phyloP scores from a whole-genome alignment of 2,797 vertebrate genomes.

The Hypotaenidia okinawae region DNA sequence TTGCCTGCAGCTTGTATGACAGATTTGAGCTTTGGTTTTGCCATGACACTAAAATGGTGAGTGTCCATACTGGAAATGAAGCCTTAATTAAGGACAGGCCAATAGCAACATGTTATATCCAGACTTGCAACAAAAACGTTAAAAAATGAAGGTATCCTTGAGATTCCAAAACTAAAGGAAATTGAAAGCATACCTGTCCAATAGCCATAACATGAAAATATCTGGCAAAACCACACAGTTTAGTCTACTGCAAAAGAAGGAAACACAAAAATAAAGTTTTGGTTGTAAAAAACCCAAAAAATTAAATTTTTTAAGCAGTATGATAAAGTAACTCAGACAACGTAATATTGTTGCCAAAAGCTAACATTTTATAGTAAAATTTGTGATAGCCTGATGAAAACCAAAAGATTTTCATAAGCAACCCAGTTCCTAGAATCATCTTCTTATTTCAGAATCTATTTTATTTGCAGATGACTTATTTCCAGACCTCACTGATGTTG shows the following conservation, averaged over 20 bases:
- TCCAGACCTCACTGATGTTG: neutral
- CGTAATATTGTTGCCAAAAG: neutral
- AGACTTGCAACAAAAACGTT: neutral
- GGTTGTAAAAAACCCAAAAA: neutral
- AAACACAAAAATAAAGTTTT: neutral
- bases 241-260: neutral
- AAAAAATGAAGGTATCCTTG: neutral
- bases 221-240: neutral
- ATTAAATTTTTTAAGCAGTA: neutral
- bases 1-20: neutral
- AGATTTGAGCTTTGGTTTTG: neutral
- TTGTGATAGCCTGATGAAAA: neutral
- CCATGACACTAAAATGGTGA: neutral
- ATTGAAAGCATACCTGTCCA: neutral
- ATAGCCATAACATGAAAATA: neutral
- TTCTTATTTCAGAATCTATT: neutral
- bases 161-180: neutral
- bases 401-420: neutral
- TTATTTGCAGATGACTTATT: neutral
- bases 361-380: neutral
- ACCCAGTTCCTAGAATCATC: neutral
- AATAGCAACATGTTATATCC: neutral
- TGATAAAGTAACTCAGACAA: neutral
- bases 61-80: neutral
- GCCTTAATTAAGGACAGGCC: neutral